Conservation (phyloP, 2,113 vertebrate species). For the Oreotrochilus melanogaster region DNA sequence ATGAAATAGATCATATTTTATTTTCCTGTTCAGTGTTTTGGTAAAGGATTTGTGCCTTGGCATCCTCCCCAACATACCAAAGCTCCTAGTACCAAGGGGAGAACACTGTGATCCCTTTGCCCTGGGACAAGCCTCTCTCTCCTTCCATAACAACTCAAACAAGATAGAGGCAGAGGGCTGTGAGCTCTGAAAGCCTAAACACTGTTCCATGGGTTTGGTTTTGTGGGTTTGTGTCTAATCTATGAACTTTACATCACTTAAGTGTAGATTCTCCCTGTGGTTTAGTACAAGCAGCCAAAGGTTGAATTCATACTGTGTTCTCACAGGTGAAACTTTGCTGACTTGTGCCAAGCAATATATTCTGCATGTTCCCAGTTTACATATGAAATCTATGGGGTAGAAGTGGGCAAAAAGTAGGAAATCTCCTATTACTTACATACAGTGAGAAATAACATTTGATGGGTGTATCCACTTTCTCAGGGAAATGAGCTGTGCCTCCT, state of each 20-base stretch:
- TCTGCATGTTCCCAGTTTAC: slow-evolving; percentile 60
- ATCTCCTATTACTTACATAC: slow-evolving; percentile 70
- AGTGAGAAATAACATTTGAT: slow-evolving; percentile 44
- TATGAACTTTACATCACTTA: slow-evolving; percentile 21
- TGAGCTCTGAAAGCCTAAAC: not conserved
- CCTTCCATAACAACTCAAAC: not conserved
- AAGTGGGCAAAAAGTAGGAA: slow-evolving; percentile 69
- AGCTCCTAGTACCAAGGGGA: not conserved
- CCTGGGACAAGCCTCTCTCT: not conserved
- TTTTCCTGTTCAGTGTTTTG: not conserved
- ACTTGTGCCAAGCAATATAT: slow-evolving; percentile 73
- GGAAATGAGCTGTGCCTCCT: slow-evolving; percentile 74
- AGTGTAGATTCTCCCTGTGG: slow-evolving; percentile 47
- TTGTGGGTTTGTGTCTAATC: slow-evolving; percentile 45
- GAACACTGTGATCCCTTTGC: not conserved
- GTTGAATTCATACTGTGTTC: slow-evolving; percentile 60
- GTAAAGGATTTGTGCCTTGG: not conserved
- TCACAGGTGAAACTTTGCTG: slow-evolving; percentile 61
- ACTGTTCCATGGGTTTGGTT: not conserved
- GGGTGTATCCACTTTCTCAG: slow-evolving; percentile 59
- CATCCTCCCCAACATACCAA: not conserved
- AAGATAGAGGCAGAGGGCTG: not conserved
- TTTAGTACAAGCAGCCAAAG: slow-evolving; percentile 47
- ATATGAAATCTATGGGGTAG: slow-evolving; percentile 67
- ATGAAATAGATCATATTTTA: not conserved